phyloP scores from a whole-genome alignment of 1,140 invertebrate species.

The Steinernema feltiae region DNA sequence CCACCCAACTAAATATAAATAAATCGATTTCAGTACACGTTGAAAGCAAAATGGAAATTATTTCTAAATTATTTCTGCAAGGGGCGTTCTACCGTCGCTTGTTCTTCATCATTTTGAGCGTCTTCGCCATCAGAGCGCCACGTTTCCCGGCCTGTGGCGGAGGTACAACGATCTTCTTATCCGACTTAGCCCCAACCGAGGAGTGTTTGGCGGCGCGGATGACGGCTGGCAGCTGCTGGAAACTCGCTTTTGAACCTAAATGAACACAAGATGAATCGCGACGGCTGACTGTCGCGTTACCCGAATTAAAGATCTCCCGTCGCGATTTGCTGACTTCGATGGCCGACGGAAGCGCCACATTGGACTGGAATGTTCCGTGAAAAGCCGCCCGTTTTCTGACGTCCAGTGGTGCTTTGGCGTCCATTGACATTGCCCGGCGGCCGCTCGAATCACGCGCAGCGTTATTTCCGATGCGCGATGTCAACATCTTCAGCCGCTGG shows the following conservation, averaged over 20 bases:
- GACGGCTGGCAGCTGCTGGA: not conserved
- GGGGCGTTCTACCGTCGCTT: not conserved
- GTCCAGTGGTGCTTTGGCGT: not conserved
- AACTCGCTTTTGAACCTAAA: not conserved
- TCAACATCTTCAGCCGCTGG: not conserved
- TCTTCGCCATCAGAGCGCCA: conserved; percentile 1
- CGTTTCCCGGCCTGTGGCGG: not conserved
- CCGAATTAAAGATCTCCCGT: not conserved
- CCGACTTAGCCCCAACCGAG: not conserved
- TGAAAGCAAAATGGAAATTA: no score
- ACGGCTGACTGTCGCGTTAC: not conserved
- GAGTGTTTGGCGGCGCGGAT: not conserved
- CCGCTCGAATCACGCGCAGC: not conserved
- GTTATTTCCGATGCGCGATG: not conserved
- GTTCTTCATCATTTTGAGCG: not conserved
- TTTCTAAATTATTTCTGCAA: no score
- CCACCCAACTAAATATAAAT: no score
- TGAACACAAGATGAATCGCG: not conserved
- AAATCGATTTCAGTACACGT: no score
- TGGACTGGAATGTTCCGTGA: not conserved
- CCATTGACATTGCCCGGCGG: not conserved
- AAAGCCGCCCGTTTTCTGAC: not conserved
- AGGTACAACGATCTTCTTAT: not conserved
- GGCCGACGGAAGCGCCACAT: not conserved
- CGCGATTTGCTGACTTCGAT: conserved; percentile 4